Conservation (phyloP, 64 coral and sea anemone genomes). For the Stichodactyla helianthus region DNA sequence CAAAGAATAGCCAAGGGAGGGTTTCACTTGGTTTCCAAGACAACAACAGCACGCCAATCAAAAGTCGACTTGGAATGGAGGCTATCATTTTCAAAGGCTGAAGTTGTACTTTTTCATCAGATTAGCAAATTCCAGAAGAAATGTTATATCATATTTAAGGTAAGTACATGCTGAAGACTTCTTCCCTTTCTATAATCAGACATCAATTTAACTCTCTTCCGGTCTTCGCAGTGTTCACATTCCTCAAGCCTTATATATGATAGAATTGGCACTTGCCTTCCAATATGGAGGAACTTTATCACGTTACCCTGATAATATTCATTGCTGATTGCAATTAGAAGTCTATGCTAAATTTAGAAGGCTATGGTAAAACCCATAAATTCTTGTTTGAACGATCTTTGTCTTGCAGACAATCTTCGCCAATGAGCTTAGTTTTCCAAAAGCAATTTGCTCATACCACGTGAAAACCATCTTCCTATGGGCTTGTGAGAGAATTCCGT, state of each 20-base stretch:
- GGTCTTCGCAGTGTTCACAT: no score
- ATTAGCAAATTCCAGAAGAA: constrained; percentile 27
- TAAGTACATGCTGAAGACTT: no score
- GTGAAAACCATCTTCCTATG: constrained; percentile 60
- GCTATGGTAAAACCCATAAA: no score
- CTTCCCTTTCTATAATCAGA: no score
- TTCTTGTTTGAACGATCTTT: no score
- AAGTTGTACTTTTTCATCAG: constrained; percentile 29
- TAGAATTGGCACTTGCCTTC: no score
- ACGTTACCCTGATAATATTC: no score
- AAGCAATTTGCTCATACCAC: constrained; percentile 36
- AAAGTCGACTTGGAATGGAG: constrained; percentile 57
- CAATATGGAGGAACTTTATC: no score
- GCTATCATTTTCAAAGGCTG: constrained; percentile 61
- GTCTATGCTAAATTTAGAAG: not conserved
- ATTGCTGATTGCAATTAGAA: constrained; percentile 2
- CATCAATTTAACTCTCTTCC: no score
- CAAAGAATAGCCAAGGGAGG: not conserved
- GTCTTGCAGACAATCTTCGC: not conserved
- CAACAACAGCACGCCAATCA: not conserved
- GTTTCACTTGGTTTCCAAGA: not conserved
- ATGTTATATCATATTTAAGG: constrained; percentile 39
- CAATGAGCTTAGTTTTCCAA: constrained; percentile 9
- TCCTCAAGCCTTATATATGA: no score
- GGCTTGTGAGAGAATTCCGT: constrained; percentile 26